Percentiles rank a stretch among this genome's conserved stretches.
phyloP scores from a whole-genome alignment of 30 jellyfish, hydroid and myxozoan genomes.

The Calvadosia cruxmelitensis region DNA sequence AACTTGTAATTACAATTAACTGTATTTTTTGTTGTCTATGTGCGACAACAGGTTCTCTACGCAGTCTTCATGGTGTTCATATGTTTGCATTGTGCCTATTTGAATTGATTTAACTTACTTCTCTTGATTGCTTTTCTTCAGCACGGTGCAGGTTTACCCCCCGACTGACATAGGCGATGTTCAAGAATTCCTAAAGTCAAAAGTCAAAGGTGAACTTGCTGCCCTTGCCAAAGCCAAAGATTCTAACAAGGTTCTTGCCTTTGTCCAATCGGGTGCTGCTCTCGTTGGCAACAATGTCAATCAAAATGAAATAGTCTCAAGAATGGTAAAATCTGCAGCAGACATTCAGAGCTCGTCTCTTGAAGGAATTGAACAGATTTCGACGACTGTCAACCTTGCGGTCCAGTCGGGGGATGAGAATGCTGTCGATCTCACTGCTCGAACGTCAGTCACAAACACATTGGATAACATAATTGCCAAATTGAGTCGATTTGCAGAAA shows the following conservation, averaged over 20 bases:
- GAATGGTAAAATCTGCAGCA: constrained; percentile 31
- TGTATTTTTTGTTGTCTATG: no score
- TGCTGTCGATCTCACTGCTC: constrained; percentile 5
- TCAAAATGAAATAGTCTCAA: constrained; percentile 17
- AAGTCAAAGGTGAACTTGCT: constrained; percentile 8
- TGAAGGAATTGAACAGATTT: constrained; percentile 45
- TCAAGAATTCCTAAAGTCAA: constrained; percentile 14
- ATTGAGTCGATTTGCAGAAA: constrained; percentile 10
- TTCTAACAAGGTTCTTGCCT: constrained; percentile 27
- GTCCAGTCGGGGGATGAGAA: constrained; percentile 11
- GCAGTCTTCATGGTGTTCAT: no score
- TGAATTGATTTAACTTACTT: no score
- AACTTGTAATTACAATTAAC: no score
- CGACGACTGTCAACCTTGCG: constrained; percentile 17
- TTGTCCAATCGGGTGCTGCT: constrained; percentile 20
- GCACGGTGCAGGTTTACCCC: constrained; percentile 25
- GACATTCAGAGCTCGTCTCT: constrained; percentile 29
- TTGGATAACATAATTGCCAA: constrained; percentile 15
- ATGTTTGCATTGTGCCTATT: no score
- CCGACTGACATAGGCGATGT: constrained; percentile 15
- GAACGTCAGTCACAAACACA: constrained; percentile 17
- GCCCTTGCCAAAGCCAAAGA: constrained; percentile 33
- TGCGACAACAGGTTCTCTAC: no score
- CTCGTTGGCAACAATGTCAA: constrained; percentile 14
- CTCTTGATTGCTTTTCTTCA: background rate